Percentiles rank a stretch among this genome's conserved stretches.
Conservation (phyloP, 1,140 invertebrate genomes). For the Aphidius gifuensis region DNA sequence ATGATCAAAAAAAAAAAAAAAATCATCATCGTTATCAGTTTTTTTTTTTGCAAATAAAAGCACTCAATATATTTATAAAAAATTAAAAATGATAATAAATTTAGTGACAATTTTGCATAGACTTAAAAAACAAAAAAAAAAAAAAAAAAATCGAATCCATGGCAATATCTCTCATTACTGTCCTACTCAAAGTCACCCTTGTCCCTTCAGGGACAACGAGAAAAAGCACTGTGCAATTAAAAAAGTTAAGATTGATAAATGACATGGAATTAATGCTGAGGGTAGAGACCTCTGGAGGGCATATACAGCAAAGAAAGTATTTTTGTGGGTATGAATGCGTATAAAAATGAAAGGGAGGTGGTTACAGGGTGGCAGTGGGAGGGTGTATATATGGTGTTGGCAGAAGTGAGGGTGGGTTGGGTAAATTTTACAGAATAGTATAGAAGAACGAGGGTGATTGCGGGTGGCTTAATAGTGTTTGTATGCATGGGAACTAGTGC, state of each 20-base stretch:
- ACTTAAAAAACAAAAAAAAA: background rate
- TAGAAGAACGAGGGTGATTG: slow-evolving; percentile 34
- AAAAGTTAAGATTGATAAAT: slow-evolving; percentile 55
- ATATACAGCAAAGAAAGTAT: slow-evolving; percentile 22
- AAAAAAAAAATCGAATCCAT: slow-evolving; percentile 26
- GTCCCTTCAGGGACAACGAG: slow-evolving; percentile 16
- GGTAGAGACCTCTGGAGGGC: slow-evolving; percentile 26
- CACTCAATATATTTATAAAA: background rate
- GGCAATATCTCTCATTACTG: slow-evolving; percentile 31
- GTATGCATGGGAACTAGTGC: slow-evolving; percentile 43
- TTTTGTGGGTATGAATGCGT: background rate
- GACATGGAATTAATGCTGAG: slow-evolving; percentile 48
- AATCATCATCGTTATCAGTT: slow-evolving; percentile 9
- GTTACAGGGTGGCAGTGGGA: slow-evolving; percentile 21
- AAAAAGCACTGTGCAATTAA: slow-evolving; percentile 45
- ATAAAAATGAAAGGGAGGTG: slow-evolving; percentile 15
- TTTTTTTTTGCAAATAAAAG: slow-evolving; percentile 8
- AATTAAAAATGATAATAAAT: slow-evolving; percentile 11
- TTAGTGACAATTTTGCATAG: slow-evolving; percentile 32
- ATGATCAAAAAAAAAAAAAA: slow-evolving; percentile 9
- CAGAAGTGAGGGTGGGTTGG: slow-evolving; percentile 26
- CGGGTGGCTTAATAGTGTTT: slow-evolving; percentile 50
- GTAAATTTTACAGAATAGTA: background rate
- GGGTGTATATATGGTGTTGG: slow-evolving; percentile 23
- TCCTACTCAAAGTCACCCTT: slow-evolving; percentile 12